Conservation (phyloP, 2,888 invertebrate genomes). For the Lithosia quadra region DNA sequence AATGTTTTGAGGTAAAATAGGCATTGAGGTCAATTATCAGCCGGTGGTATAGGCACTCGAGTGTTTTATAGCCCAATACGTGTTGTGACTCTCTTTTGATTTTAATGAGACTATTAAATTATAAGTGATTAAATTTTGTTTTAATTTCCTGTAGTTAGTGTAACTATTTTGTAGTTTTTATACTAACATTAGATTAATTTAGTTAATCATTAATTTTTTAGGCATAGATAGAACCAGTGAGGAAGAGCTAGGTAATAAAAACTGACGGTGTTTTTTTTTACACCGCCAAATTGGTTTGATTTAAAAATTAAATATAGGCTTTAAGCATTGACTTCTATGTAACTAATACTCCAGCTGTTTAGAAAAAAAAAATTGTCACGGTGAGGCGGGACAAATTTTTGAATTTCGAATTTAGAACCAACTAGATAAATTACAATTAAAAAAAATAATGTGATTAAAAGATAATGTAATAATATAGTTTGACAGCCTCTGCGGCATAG, state of each 20-base stretch:
- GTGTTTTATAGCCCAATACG: constrained; percentile 15
- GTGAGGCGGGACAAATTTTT: too few relatives aligned
- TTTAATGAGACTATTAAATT: constrained; percentile 22
- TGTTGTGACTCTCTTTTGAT: constrained; percentile 18
- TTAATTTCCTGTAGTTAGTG: constrained; percentile 17
- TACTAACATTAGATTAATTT: neutral
- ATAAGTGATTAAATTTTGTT: constrained; percentile 16
- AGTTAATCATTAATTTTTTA: neutral
- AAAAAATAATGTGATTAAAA: too few relatives aligned
- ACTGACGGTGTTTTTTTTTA: neutral
- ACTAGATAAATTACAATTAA: too few relatives aligned
- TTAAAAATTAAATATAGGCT: neutral
- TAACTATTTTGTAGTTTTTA: neutral
- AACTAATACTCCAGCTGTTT: too few relatives aligned
- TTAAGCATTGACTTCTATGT: too few relatives aligned
- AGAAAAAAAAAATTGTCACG: too few relatives aligned
- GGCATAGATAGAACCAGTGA: neutral
- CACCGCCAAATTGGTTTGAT: neutral
- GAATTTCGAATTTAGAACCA: too few relatives aligned
- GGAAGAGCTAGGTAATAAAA: neutral
- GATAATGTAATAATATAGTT: too few relatives aligned
- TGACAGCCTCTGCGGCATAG: too few relatives aligned
- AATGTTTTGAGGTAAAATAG: constrained; percentile 18
- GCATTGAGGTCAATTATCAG: constrained; percentile 36
- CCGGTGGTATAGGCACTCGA: constrained; percentile 2